Base-by-base conservation (phyloP, 2,113 vertebrate species). In the Tenrec ecaudatus region DNA sequence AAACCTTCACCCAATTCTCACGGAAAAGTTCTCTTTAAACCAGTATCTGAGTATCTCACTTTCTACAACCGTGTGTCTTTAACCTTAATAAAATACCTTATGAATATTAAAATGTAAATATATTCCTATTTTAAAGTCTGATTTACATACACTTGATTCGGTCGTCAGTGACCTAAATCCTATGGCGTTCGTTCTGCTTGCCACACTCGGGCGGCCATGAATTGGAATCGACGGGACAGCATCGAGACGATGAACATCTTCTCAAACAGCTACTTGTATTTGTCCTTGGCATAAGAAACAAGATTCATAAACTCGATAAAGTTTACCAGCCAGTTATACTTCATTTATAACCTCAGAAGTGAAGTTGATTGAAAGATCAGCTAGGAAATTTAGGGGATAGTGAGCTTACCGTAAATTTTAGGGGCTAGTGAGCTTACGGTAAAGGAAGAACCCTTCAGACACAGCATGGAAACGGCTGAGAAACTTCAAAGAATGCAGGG, bases 361-460 rank as follows among this genome's bases (percentile, higher is more conserved):
- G 38, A 95, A 91, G 92, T 31, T 79, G n/a, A 40, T 71, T 71
- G n/a, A 33, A 71, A 71, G 69, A 33, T 71, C 19, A 71, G 69
- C 17, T 20, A 19, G n/a, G n/a, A 33, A n/a, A 71, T 2, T 33
- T 71, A 33, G 69, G 17, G 29, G 1, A 4, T n/a, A 71, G 69
- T 71, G n/a, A 71, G 5, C 15, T 33, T 71, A 71, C n/a, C n/a
- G n/a, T n/a, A n/a, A n/a, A n/a, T n/a, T 2, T 33, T 71, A 33
- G 69, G 17, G 29, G 1, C 16, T n/a, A 71, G 69, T 71, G n/a
- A 71, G 5, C 15, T 33, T 71, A 71, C n/a, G 9, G 66, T 29
- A 2, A n/a, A 8, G n/a, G 6, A 33, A 16, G 69, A 20, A 19
- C 66, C 29, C 12, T 68, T 68, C 29, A 68, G 66, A 15, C 31